Conservation (phyloP, 2,797 vertebrate genomes). For the Taenioides sp. region DNA sequence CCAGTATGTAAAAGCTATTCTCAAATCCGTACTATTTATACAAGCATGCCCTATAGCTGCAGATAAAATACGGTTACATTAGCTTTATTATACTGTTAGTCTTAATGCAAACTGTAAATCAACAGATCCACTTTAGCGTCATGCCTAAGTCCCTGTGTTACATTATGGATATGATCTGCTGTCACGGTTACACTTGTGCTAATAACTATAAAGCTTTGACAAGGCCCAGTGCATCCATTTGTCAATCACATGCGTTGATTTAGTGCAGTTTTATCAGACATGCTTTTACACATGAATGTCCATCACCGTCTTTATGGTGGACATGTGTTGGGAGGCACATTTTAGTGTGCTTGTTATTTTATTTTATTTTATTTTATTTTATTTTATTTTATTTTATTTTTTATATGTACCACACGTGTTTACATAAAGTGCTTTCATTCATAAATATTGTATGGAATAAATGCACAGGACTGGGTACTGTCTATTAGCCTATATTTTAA, state of each 20-base stretch:
- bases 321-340: not conserved
- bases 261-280: not conserved
- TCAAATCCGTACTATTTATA: not conserved
- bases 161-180: not conserved
- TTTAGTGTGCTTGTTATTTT: not conserved
- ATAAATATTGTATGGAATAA: conserved; percentile 4
- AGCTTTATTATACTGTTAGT: not conserved
- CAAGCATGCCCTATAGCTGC: not conserved
- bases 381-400: too few species aligned
- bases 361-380: too few species aligned
- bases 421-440: not conserved
- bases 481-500: not conserved
- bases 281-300: not conserved
- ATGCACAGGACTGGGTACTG: not conserved
- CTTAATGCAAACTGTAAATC: conserved; percentile 1
- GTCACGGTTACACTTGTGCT: not conserved
- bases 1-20: not conserved
- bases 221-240: not conserved
- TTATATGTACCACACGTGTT: not conserved
- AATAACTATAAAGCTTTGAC: not conserved
- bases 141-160: not conserved
- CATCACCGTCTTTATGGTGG: not conserved
- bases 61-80: not conserved
- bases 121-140: not conserved
- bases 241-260: not conserved